These are phyloP conservation scores for Allygus modestus DNA, from an alignment of 2,888 invertebrate genomes.

Conservation along the genomic window DNA sequence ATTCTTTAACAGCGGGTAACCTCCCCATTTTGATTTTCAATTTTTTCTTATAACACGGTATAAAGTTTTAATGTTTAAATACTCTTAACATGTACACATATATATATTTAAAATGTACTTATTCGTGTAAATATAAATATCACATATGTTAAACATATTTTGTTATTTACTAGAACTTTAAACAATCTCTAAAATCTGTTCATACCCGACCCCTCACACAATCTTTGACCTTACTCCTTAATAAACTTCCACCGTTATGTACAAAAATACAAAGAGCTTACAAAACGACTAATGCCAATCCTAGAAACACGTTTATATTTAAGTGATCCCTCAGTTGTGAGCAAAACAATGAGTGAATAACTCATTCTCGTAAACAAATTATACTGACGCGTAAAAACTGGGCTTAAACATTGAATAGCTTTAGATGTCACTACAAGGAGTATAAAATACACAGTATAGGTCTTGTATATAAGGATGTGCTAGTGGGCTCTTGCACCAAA, in stretches of 20 bases:
- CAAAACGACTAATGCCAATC: constrained; percentile 28
- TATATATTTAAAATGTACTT: constrained; percentile 26
- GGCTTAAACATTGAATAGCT: background rate
- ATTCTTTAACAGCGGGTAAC: constrained; percentile 10
- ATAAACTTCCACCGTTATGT: background rate
- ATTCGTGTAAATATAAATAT: constrained; percentile 35
- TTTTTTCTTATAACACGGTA: background rate
- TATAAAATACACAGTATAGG: background rate
- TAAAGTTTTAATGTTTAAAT: constrained; percentile 17
- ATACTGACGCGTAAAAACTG: background rate
- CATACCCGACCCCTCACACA: background rate
- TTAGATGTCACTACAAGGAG: background rate
- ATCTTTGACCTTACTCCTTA: background rate
- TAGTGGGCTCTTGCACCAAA: no score
- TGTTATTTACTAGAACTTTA: background rate
- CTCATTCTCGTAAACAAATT: constrained; percentile 1
- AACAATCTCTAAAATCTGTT: constrained; percentile 11
- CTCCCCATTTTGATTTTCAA: background rate
- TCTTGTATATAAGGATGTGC: background rate
- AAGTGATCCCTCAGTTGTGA: constrained; percentile 36
- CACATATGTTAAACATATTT: constrained; percentile 23
- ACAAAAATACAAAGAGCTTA: constrained; percentile 36
- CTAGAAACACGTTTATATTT: constrained; percentile 20
- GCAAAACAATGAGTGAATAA: constrained; percentile 15
- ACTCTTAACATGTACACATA: constrained; percentile 18